phyloP scores from a whole-genome alignment of 2,888 invertebrate genomes.

The Sarcophaga rosellei region DNA sequence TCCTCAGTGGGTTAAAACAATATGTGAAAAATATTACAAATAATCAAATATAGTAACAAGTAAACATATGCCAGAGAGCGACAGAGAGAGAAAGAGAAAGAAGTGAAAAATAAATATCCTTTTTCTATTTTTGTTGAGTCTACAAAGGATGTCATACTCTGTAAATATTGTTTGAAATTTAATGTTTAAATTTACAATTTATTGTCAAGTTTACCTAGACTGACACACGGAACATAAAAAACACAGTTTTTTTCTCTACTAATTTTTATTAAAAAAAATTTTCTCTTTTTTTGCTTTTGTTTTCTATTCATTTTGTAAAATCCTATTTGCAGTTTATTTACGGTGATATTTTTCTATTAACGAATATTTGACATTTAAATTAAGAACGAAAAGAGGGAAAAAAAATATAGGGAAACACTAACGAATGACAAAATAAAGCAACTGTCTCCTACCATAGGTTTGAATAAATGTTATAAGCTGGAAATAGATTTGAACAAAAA shows the following conservation, averaged over 20 bases:
- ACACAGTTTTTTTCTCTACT: slow-evolving; percentile 1
- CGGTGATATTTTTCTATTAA: slow-evolving; percentile 45
- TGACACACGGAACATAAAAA: slow-evolving; percentile 31
- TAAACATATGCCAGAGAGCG: background rate
- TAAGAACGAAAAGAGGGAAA: slow-evolving; percentile 3
- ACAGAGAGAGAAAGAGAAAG: background rate
- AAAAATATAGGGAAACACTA: background rate
- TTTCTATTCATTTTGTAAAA: background rate
- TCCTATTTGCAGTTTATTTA: slow-evolving; percentile 27
- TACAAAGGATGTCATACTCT: slow-evolving; percentile 59
- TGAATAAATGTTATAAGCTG: slow-evolving; percentile 41
- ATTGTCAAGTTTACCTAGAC: slow-evolving; percentile 57
- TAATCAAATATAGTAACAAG: background rate
- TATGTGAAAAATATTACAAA: background rate
- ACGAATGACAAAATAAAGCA: background rate
- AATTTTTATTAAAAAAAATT: background rate
- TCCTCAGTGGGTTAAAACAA: background rate
- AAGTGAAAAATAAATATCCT: background rate
- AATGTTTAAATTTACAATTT: slow-evolving; percentile 66
- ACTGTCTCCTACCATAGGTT: background rate
- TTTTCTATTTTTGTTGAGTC: slow-evolving; percentile 43
- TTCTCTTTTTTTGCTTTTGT: background rate
- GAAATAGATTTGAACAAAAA: background rate
- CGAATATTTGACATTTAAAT: slow-evolving; percentile 52
- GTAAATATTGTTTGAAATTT: slow-evolving; percentile 56